phyloP scores from a whole-genome alignment of 2,113 vertebrate genomes.

The Indicator maculatus region DNA sequence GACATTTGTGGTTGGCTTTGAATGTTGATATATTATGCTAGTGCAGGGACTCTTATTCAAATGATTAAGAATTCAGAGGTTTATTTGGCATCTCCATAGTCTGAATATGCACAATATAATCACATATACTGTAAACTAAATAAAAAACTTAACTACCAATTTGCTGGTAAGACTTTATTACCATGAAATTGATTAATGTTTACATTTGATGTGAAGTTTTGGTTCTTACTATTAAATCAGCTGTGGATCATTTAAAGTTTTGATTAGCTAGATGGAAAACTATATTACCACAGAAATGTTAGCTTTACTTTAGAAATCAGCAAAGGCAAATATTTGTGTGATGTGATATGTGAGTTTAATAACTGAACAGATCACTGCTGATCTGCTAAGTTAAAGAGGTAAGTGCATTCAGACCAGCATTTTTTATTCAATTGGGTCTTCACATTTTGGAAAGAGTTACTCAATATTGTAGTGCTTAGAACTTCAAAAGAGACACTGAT shows the following conservation, averaged over 20 bases:
- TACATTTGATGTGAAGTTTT: slow-evolving; percentile 25
- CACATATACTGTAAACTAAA: slow-evolving; percentile 13
- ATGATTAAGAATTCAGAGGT: slow-evolving; percentile 29
- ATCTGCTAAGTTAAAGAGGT: not conserved
- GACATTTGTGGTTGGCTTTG: not conserved
- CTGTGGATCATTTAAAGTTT: slow-evolving; percentile 10
- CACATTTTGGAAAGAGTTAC: not conserved
- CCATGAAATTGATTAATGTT: slow-evolving; percentile 27
- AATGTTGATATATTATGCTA: not conserved
- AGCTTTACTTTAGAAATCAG: not conserved
- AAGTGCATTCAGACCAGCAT: not conserved
- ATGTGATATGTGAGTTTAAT: not conserved
- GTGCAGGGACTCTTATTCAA: not conserved
- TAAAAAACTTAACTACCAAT: slow-evolving; percentile 2
- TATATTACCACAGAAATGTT: not conserved
- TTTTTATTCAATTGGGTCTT: not conserved
- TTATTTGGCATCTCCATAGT: slow-evolving; percentile 6
- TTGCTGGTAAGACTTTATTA: slow-evolving; percentile 24
- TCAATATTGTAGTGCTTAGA: not conserved
- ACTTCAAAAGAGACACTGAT: not conserved
- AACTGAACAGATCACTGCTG: not conserved
- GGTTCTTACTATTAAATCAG: slow-evolving; percentile 14
- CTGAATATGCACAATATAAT: slow-evolving; percentile 28
- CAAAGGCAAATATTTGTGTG: not conserved
- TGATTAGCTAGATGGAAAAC: not conserved